phyloP scores from a whole-genome alignment of 1,140 invertebrate genomes.

The Pantala flavescens region DNA sequence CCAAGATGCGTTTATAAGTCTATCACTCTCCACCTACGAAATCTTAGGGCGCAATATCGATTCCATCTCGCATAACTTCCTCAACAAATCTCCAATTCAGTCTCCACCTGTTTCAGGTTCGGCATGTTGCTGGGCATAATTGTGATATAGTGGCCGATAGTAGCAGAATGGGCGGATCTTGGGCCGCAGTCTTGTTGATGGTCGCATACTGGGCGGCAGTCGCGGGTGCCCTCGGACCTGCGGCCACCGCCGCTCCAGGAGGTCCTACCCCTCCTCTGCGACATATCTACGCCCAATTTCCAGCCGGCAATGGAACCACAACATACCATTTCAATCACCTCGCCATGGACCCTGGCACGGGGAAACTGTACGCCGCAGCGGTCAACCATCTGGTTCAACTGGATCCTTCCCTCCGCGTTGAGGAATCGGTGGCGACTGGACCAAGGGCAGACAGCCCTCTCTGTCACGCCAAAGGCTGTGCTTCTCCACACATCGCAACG shows the following conservation, averaged over 20 bases:
- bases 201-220: neutral
- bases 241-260: neutral
- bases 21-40: too few species aligned
- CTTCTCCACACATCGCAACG: conserved; percentile 48
- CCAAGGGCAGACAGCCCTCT: conserved; percentile 74
- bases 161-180: neutral
- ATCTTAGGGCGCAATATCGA: neutral
- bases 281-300: neutral
- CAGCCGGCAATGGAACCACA: conserved; percentile 20
- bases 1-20: too few species aligned
- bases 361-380: conserved; percentile 64
- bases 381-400: conserved; percentile 76
- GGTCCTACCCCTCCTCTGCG: neutral
- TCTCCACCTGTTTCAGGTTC: neutral
- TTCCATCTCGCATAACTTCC: neutral
- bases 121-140: neutral
- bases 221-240: neutral
- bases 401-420: conserved; percentile 56
- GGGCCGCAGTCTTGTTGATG: neutral
- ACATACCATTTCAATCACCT: conserved; percentile 44
- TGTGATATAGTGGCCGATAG: neutral
- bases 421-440: conserved; percentile 56
- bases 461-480: conserved; percentile 77
- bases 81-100: neutral
- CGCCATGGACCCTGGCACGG: conserved; percentile 46